A percentile compares a stretch with the other conserved stretches of the same genome.
These are phyloP conservation scores for Cydia pomonella DNA, from an alignment of 1,140 invertebrate species.

Conservation along the genomic window DNA sequence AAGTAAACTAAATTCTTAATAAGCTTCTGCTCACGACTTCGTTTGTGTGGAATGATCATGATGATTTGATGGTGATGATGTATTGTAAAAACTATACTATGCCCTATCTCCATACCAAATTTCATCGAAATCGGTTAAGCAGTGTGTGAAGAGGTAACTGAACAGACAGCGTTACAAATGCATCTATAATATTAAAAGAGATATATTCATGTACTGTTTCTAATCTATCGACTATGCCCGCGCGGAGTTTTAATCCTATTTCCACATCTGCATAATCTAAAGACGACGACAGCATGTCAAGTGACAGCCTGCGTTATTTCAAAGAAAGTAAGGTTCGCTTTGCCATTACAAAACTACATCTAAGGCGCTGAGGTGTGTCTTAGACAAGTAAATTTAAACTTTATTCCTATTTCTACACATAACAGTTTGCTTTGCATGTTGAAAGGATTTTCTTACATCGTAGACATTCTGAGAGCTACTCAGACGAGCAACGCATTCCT, in stretches of 20 bases:
- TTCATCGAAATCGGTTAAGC: no score
- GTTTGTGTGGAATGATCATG: no score
- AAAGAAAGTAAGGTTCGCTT: constrained; percentile 14
- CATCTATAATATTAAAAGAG: no score
- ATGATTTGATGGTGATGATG: no score
- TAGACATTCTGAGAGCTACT: constrained; percentile 20
- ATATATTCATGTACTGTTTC: no score
- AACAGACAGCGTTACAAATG: no score
- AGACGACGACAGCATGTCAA: constrained; percentile 21
- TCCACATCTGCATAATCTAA: constrained; percentile 31
- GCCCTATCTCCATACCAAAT: no score
- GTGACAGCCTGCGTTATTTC: constrained; percentile 15
- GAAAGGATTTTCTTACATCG: constrained; percentile 8
- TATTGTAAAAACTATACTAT: no score
- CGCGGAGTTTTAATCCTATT: constrained; percentile 29
- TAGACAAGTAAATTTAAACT: constrained; percentile 18
- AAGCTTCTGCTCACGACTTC: no score
- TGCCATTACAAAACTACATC: constrained; percentile 9
- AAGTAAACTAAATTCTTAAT: no score
- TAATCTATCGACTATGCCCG: background rate
- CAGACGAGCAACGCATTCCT: background rate
- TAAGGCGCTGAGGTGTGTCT: background rate
- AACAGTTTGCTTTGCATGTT: constrained; percentile 14
- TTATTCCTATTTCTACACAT: background rate
- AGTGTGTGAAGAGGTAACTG: no score